Evolutionary conservation across 2,888 invertebrate species (phyloP).

Genomic region (Acanthopleura granulata): DNA sequence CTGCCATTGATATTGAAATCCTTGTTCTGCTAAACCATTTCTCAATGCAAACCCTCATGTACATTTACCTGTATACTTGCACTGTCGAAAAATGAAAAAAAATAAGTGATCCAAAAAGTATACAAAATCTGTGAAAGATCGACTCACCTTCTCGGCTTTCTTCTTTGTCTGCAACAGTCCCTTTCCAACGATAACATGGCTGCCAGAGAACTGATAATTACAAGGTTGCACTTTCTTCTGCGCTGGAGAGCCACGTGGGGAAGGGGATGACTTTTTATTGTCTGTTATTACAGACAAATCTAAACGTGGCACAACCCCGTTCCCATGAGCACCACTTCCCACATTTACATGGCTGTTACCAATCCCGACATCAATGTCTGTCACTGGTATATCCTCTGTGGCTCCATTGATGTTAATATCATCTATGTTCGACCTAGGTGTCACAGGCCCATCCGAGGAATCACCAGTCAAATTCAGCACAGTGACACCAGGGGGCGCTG

Average conservation of each 20-base stretch:
- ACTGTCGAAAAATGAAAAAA: not conserved
- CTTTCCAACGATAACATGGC: slow-evolving; percentile 47
- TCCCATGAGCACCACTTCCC: slow-evolving; percentile 30
- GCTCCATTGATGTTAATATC: slow-evolving; percentile 22
- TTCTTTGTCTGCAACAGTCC: slow-evolving; percentile 46
- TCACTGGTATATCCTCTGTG: slow-evolving; percentile 37
- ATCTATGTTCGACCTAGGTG: slow-evolving; percentile 5
- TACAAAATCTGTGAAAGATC: too few species aligned
- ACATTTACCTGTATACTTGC: too few species aligned
- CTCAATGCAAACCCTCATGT: too few species aligned
- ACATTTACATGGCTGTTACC: not conserved
- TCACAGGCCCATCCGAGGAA: not conserved
- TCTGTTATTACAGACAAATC: slow-evolving; percentile 48
- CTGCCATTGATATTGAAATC: too few species aligned
- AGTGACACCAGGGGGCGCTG: not conserved
- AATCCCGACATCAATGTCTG: slow-evolving; percentile 48
- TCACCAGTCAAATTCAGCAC: not conserved
- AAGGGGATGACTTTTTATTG: not conserved
- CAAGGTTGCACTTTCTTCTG: slow-evolving; percentile 48
- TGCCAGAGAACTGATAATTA: slow-evolving; percentile 55
- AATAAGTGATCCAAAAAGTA: not conserved
- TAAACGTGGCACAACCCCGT: slow-evolving; percentile 36
- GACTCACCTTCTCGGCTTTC: slow-evolving; percentile 43
- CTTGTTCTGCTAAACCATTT: too few species aligned
- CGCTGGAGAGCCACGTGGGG: slow-evolving; percentile 38